A percentile compares a stretch with the other conserved stretches of the same genome.
Evolutionary conservation across 2,113 vertebrate species (phyloP).

Genomic region (Pterocles orientalis): DNA sequence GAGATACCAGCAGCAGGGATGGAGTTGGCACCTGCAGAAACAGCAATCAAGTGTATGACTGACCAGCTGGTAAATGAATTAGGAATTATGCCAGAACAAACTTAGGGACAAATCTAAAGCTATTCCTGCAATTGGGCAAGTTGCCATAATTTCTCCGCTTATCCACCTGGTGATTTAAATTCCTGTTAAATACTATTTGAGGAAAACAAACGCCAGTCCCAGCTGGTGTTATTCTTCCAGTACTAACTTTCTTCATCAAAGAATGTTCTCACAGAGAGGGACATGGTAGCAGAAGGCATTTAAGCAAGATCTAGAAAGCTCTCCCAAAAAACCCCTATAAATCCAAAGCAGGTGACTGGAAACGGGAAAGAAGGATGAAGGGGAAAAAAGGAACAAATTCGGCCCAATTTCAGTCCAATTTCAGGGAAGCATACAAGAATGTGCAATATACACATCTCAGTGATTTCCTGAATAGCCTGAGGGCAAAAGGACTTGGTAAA

Average conservation of each 20-base stretch:
- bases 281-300: neutral
- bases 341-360: neutral
- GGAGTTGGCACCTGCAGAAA: constrained; percentile 25
- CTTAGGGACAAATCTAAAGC: constrained; percentile 20
- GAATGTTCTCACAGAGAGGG: neutral
- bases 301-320: neutral
- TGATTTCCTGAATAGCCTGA: neutral
- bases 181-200: constrained; percentile 11
- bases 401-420: neutral
- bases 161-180: constrained; percentile 11
- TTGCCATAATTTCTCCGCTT: constrained; percentile 6
- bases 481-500: neutral
- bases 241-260: neutral
- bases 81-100: constrained; percentile 51
- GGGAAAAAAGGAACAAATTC: neutral
- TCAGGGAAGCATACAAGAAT: neutral
- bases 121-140: neutral
- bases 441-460: too few relatives aligned
- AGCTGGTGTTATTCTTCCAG: neutral
- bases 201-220: neutral
- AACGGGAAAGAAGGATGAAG: rapidly evolving
- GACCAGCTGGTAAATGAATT: constrained; percentile 55
- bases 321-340: neutral
- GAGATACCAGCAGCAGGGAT: constrained; percentile 22
- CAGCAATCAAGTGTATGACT: neutral